These are phyloP conservation scores for Apis cerana DNA, from an alignment of 1,140 invertebrate species.

Conservation along the genomic window DNA sequence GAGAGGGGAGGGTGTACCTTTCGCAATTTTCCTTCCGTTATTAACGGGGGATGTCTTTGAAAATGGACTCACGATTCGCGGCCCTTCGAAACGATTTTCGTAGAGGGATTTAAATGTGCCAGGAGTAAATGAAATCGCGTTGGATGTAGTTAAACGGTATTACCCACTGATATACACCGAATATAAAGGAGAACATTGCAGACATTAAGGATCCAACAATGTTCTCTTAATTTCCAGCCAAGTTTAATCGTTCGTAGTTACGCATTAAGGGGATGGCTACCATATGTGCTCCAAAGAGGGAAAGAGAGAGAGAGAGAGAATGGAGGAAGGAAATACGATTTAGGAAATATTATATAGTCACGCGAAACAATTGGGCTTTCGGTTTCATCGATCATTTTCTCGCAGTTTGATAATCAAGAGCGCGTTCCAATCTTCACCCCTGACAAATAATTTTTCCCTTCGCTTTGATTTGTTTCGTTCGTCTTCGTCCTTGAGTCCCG, in stretches of 20 bases:
- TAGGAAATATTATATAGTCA: constrained; percentile 21
- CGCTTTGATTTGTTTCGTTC: constrained; percentile 2
- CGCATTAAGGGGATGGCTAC: not conserved
- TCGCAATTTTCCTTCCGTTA: constrained; percentile 25
- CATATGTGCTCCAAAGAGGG: no score
- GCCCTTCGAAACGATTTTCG: constrained; percentile 4
- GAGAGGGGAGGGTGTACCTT: not conserved
- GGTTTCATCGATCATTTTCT: constrained; percentile 39
- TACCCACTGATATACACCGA: constrained; percentile 45
- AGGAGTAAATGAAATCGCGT: constrained; percentile 45
- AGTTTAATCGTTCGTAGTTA: constrained; percentile 44
- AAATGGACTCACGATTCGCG: constrained; percentile 40
- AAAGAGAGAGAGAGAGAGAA: no score
- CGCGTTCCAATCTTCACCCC: not conserved
- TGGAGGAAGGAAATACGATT: not conserved
- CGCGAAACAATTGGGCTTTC: constrained; percentile 28
- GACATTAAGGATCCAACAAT: constrained; percentile 37
- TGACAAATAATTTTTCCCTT: constrained; percentile 30
- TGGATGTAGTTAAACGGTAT: constrained; percentile 44
- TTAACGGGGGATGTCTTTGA: constrained; percentile 39
- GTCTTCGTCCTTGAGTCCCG: not conserved
- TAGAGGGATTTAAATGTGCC: constrained; percentile 40
- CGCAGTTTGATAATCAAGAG: constrained; percentile 26
- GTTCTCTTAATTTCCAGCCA: constrained; percentile 44
- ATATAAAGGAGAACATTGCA: constrained; percentile 43